A percentile compares a stretch with the other conserved stretches of the same genome.
These are phyloP conservation scores for Sphecodes monilicornis DNA, from an alignment of 2,888 invertebrate species.

Conservation along the genomic window DNA sequence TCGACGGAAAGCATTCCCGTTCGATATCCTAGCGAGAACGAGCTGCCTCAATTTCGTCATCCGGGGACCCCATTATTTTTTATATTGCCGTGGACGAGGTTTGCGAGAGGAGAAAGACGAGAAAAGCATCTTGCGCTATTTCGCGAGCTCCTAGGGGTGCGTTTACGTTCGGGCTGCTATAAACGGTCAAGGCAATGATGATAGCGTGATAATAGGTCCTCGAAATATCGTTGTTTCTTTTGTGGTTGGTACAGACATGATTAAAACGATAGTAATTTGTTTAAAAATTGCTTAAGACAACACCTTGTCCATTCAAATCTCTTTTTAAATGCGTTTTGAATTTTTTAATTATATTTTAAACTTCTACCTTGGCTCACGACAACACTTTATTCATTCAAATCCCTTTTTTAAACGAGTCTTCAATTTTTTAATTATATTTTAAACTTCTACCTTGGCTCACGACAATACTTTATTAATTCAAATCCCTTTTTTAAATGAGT, in stretches of 20 bases:
- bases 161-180: background rate
- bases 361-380: no score
- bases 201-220: background rate
- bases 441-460: no score
- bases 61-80: slow-evolving; percentile 28
- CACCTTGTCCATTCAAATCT: background rate
- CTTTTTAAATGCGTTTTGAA: background rate
- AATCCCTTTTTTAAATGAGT: no score
- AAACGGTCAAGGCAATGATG: background rate
- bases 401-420: no score
- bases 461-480: no score
- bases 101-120: background rate
- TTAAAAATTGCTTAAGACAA: background rate
- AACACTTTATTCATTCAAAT: no score
- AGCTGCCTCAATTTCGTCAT: slow-evolving; percentile 26
- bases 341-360: background rate
- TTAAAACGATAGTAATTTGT: background rate
- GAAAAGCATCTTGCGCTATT: background rate
- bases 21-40: slow-evolving; percentile 20
- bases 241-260: background rate
- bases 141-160: background rate
- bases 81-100: slow-evolving; percentile 1
- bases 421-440: no score
- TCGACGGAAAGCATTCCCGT: slow-evolving; percentile 7
- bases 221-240: background rate